Conservation (phyloP, 2,113 vertebrate species). For the Lates calcarifer region DNA sequence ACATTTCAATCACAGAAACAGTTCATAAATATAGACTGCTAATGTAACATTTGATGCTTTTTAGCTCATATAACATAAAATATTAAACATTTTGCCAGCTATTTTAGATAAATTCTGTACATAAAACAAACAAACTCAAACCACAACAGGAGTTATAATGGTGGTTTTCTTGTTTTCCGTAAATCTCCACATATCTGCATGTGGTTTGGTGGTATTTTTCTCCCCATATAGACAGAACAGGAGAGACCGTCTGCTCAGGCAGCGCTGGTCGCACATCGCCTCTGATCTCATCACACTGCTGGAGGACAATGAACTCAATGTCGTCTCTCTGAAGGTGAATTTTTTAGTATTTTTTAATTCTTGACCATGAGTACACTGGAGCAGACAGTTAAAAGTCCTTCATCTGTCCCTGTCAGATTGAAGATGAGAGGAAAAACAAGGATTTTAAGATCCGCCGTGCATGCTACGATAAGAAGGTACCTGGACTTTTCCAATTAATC, state of each 20-base stretch:
- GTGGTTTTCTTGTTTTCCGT: too few species aligned
- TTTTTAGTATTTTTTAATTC: too few species aligned
- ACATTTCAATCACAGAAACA: too few species aligned
- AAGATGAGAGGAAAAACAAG: constrained; percentile 89
- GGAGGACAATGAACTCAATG: constrained; percentile 86
- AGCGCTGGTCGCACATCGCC: constrained; percentile 92
- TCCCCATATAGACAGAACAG: constrained; percentile 87
- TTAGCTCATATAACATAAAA: too few species aligned
- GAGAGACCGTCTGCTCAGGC: constrained; percentile 83
- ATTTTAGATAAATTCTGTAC: too few species aligned
- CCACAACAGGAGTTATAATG: too few species aligned
- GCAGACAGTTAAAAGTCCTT: not conserved
- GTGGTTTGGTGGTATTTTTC: not conserved
- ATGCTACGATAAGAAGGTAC: constrained; percentile 95
- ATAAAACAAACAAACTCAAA: too few species aligned
- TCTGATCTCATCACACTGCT: constrained; percentile 87
- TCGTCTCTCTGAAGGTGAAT: constrained; percentile 90
- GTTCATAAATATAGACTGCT: too few species aligned
- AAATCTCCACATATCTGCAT: too few species aligned
- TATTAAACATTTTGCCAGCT: too few species aligned
- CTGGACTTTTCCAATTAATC: not conserved
- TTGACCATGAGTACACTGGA: not conserved
- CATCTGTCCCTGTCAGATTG: constrained; percentile 86
- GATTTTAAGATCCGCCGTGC: constrained; percentile 86
- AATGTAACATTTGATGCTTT: too few species aligned